Evolutionary conservation across 2,888 invertebrate species (phyloP).

Genomic region (Cataglyphis rosenhaueri): DNA sequence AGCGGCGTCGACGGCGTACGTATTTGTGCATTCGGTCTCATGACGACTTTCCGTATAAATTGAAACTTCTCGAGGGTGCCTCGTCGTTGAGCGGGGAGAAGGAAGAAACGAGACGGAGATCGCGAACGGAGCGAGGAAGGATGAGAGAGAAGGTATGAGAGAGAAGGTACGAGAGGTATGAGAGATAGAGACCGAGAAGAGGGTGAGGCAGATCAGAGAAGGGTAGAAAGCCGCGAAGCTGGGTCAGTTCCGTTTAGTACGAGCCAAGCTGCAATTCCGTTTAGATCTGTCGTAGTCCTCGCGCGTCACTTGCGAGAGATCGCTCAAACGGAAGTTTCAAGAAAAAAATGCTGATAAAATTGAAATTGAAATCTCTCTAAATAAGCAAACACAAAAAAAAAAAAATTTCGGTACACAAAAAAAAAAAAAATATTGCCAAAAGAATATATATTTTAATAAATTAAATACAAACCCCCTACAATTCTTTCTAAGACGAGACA

Average conservation of each 20-base stretch:
- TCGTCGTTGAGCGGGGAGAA: constrained; percentile 62
- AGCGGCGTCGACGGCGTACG: constrained; percentile 50
- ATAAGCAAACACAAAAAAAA: background rate
- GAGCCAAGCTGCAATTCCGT: constrained; percentile 73
- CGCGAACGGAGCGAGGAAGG: constrained; percentile 52
- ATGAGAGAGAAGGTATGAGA: constrained; percentile 56
- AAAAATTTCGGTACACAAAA: background rate
- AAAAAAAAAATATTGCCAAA: background rate
- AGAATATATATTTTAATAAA: background rate
- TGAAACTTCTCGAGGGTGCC: constrained; percentile 80
- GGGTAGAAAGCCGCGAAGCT: constrained; percentile 75
- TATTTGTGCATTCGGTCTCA: constrained; percentile 73
- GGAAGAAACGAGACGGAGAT: constrained; percentile 11
- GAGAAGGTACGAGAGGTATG: constrained; percentile 48
- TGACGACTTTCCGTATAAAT: constrained; percentile 80
- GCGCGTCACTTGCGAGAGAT: constrained; percentile 4
- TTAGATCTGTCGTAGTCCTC: constrained; percentile 64
- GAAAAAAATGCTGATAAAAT: background rate
- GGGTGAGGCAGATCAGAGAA: constrained; percentile 71
- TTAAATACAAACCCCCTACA: background rate
- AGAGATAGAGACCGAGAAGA: constrained; percentile 43
- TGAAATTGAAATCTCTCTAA: background rate
- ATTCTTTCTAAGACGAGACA: background rate
- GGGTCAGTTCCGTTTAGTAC: constrained; percentile 77
- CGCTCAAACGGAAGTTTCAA: background rate